phyloP scores from a whole-genome alignment of 2,888 invertebrate genomes.

The Pollenia amentaria region DNA sequence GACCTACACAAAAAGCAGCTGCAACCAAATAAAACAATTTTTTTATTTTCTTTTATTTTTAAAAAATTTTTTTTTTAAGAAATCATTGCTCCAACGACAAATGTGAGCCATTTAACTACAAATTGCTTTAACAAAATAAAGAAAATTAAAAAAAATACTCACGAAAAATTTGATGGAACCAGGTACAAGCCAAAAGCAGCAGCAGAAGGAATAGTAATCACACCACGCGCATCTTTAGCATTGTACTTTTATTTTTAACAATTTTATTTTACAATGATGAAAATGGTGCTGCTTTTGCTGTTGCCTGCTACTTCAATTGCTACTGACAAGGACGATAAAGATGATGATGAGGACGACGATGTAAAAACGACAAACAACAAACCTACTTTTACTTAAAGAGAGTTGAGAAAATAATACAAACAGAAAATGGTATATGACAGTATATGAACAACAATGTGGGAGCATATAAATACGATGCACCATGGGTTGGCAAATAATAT shows the following conservation, averaged over 20 bases:
- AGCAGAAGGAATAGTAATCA: conserved; percentile 29
- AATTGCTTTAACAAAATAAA: conserved; percentile 67
- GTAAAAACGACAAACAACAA: conserved; percentile 37
- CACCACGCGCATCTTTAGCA: conserved; percentile 56
- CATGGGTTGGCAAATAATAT: conserved; percentile 11
- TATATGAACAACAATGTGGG: conserved; percentile 37
- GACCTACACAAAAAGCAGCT: conserved; percentile 47
- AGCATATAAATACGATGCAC: conserved; percentile 24
- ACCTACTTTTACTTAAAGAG: neutral
- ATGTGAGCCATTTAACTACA: conserved; percentile 72
- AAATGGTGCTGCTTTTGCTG: conserved; percentile 33
- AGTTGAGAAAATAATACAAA: neutral
- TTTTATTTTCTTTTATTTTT: conserved; percentile 2
- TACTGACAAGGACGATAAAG: conserved; percentile 35
- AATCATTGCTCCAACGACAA: conserved; percentile 63
- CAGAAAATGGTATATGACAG: conserved; percentile 35
- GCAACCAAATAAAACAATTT: conserved; percentile 20
- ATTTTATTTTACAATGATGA: conserved; percentile 50
- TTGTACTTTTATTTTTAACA: conserved; percentile 23
- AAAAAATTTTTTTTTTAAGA: conserved; percentile 55
- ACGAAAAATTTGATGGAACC: conserved; percentile 22
- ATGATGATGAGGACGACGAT: conserved; percentile 18
- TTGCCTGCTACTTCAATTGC: conserved; percentile 12
- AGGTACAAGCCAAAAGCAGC: conserved; percentile 12
- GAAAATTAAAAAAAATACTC: conserved; percentile 21